Evolutionary conservation across 2,113 vertebrate genomes (phyloP).

Genomic region (Galeopterus variegatus): DNA sequence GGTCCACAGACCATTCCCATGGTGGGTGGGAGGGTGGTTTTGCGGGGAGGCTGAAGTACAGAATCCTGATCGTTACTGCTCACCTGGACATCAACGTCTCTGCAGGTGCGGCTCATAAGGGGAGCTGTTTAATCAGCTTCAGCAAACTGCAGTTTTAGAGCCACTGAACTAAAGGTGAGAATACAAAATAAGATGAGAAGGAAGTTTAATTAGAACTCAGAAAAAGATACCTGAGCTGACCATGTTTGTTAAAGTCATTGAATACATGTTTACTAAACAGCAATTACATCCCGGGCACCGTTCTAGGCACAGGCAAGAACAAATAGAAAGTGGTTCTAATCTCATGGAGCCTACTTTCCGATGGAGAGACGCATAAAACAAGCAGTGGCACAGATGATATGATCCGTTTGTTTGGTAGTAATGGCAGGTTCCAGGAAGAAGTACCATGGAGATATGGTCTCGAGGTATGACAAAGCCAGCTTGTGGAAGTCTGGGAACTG

Average conservation of each 20-base stretch:
- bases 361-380: background rate
- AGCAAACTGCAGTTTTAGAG: background rate
- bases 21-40: too few species aligned
- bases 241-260: background rate
- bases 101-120: background rate
- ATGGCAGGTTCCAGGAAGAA: background rate
- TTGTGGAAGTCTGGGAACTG: rapidly evolving
- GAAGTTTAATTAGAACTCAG: background rate
- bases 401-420: background rate
- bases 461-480: background rate
- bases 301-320: background rate
- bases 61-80: rapidly evolving
- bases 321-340: background rate
- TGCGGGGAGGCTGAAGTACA: too few species aligned
- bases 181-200: background rate
- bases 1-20: background rate
- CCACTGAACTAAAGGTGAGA: background rate
- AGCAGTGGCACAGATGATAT: background rate
- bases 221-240: background rate
- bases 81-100: background rate
- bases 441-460: background rate
- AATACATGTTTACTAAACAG: background rate
- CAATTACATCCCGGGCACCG: too few species aligned
- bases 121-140: background rate
- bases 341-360: background rate